These are phyloP conservation scores for Radopholus similis DNA, from an alignment of 1,140 invertebrate genomes.

Conservation along the genomic window DNA sequence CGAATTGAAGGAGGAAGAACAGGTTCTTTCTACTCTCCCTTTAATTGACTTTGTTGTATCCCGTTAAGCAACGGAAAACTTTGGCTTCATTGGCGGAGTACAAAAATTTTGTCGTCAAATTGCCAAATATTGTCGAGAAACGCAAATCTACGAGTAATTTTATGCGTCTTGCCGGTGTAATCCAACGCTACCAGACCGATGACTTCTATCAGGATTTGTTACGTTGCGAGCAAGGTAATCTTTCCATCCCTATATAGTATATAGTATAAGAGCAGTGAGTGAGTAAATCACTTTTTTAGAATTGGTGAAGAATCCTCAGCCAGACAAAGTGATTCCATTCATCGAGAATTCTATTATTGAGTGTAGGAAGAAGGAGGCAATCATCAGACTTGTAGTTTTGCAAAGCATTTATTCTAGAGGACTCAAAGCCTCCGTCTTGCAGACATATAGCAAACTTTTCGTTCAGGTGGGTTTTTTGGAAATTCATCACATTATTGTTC, in stretches of 20 bases:
- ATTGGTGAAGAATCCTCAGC: slow-evolving; percentile 20
- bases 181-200: slow-evolving; percentile 7
- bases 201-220: slow-evolving; percentile 6
- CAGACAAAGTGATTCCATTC: slow-evolving; percentile 35
- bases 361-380: slow-evolving; percentile 2
- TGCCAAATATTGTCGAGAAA: slow-evolving; percentile 15
- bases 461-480: slow-evolving; percentile 28
- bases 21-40: not conserved
- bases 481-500: slow-evolving; percentile 7
- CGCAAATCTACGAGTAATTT: slow-evolving; percentile 13
- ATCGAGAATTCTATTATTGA: slow-evolving; percentile 42
- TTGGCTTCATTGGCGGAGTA: slow-evolving; percentile 20
- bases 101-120: slow-evolving; percentile 24
- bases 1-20: slow-evolving; percentile 19
- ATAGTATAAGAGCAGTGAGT: no score
- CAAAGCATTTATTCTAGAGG: slow-evolving; percentile 36
- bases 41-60: not conserved
- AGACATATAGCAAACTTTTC: slow-evolving; percentile 32
- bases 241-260: no score
- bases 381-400: slow-evolving; percentile 39
- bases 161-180: not conserved
- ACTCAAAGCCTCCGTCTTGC: slow-evolving; percentile 33
- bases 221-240: slow-evolving; percentile 12
- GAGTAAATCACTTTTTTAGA: slow-evolving; percentile 28
- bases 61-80: slow-evolving; percentile 21